A percentile compares a stretch with the other conserved stretches of the same genome.
Evolutionary conservation across 2,888 invertebrate species (phyloP).

Genomic region (Zhengitettix transpicula): DNA sequence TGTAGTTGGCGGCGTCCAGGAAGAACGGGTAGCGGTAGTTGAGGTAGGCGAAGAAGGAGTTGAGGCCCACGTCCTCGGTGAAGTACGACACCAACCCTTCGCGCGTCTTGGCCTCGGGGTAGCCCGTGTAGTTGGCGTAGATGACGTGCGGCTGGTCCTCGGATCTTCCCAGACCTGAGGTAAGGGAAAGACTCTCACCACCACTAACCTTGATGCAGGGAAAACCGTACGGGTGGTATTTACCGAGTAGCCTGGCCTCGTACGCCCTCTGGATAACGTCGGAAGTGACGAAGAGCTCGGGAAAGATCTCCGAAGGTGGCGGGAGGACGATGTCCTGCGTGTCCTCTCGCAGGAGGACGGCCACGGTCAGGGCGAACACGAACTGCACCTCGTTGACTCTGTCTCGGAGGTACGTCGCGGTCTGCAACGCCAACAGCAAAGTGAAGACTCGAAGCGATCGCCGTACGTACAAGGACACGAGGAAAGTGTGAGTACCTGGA

Average conservation of each 20-base stretch:
- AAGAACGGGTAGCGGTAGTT: slow-evolving; percentile 45
- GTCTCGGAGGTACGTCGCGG: slow-evolving; percentile 48
- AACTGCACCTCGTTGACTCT: slow-evolving; percentile 47
- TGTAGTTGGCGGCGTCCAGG: slow-evolving; percentile 31
- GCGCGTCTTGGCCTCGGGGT: slow-evolving; percentile 3
- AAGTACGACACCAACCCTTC: slow-evolving; percentile 36
- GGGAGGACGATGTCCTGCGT: slow-evolving; percentile 40
- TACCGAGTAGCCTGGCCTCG: slow-evolving; percentile 7
- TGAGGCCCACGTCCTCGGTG: slow-evolving; percentile 52
- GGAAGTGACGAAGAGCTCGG: slow-evolving; percentile 43
- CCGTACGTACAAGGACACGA: neutral
- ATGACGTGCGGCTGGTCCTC: slow-evolving; percentile 7
- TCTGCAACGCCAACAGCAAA: slow-evolving; percentile 16
- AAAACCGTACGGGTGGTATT: neutral
- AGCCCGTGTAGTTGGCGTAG: slow-evolving; percentile 11
- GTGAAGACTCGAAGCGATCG: neutral
- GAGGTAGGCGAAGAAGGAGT: slow-evolving; percentile 47
- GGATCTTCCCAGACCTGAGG: neutral
- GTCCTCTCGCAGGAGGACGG: slow-evolving; percentile 39
- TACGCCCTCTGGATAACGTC: slow-evolving; percentile 35
- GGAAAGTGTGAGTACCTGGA: neutral
- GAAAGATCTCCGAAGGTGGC: slow-evolving; percentile 47
- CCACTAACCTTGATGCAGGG: too few relatives aligned
- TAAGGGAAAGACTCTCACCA: too few relatives aligned
- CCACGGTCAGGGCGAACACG: slow-evolving; percentile 41